A percentile compares a stretch with the other conserved stretches of the same genome.
Evolutionary conservation across 2,888 invertebrate species (phyloP).

Genomic region (Spodoptera exigua): DNA sequence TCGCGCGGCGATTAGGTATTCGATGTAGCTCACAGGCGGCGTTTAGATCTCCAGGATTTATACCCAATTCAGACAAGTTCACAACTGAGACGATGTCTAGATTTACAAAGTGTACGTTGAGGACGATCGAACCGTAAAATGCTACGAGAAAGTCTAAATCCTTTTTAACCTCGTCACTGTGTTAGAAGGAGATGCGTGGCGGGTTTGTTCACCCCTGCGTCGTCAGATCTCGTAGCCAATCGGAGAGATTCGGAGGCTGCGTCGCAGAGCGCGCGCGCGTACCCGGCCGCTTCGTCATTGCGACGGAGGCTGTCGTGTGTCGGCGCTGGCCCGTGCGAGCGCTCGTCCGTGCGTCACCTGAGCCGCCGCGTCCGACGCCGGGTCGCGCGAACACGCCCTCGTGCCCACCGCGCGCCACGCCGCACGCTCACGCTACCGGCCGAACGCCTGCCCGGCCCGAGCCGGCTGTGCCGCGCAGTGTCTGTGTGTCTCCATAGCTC

Average conservation of each 20-base stretch:
- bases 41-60: slow-evolving; percentile 36
- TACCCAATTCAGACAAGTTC: slow-evolving; percentile 58
- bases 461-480: slow-evolving; percentile 84
- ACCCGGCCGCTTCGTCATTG: slow-evolving; percentile 89
- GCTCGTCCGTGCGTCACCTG: slow-evolving; percentile 75
- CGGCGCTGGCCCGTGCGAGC: slow-evolving; percentile 86
- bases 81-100: slow-evolving; percentile 64
- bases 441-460: slow-evolving; percentile 52
- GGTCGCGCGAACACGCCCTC: slow-evolving; percentile 67
- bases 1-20: slow-evolving; percentile 28
- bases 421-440: slow-evolving; percentile 44
- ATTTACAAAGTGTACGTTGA: slow-evolving; percentile 68
- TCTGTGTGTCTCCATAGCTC: slow-evolving; percentile 88
- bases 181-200: slow-evolving; percentile 86
- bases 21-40: slow-evolving; percentile 36
- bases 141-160: slow-evolving; percentile 85
- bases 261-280: slow-evolving; percentile 87
- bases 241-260: slow-evolving; percentile 84
- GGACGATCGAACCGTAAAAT: slow-evolving; percentile 83
- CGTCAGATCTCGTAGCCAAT: slow-evolving; percentile 79
- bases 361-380: slow-evolving; percentile 65
- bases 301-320: slow-evolving; percentile 88
- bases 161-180: slow-evolving; percentile 86
- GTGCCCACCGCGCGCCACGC: slow-evolving; percentile 51
- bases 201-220: slow-evolving; percentile 87